A percentile compares a stretch with the other conserved stretches of the same genome.
These are phyloP conservation scores for Philaenus spumarius DNA, from an alignment of 1,140 invertebrate species.

Conservation along the genomic window DNA sequence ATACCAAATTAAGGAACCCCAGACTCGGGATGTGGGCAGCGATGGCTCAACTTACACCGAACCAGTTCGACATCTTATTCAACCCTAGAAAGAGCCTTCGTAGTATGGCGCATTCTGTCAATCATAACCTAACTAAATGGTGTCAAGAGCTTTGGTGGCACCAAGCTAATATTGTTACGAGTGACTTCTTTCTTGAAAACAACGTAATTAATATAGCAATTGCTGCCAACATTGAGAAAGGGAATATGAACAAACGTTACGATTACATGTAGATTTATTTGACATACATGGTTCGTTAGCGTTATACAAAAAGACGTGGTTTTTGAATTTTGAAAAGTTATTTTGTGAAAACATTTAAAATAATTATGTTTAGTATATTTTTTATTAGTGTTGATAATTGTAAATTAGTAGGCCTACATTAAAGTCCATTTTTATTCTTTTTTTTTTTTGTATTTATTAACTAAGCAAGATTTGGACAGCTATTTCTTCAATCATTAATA, in stretches of 20 bases:
- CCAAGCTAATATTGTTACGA: constrained; percentile 63
- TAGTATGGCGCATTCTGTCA: constrained; percentile 59
- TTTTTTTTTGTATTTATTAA: too few relatives aligned
- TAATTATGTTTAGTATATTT: too few relatives aligned
- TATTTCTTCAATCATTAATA: too few relatives aligned
- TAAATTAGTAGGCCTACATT: too few relatives aligned
- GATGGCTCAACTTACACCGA: constrained; percentile 75
- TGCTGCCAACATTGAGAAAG: constrained; percentile 24
- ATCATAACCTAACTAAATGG: constrained; percentile 58
- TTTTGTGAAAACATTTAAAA: too few relatives aligned
- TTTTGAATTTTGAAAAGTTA: too few relatives aligned
- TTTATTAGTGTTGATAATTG: too few relatives aligned
- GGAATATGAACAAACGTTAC: neutral
- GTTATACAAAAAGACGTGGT: too few relatives aligned
- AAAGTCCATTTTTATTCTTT: too few relatives aligned
- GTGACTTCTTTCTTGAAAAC: constrained; percentile 71
- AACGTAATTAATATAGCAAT: constrained; percentile 60
- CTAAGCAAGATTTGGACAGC: too few relatives aligned
- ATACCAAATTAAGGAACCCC: constrained; percentile 36
- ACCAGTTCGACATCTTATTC: constrained; percentile 58
- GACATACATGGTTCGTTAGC: too few relatives aligned
- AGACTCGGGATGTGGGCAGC: constrained; percentile 58
- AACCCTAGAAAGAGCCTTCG: constrained; percentile 50
- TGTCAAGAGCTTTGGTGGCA: constrained; percentile 51
- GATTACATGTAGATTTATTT: neutral